phyloP scores from a whole-genome alignment of 2,797 vertebrate genomes.

The Perodicticus potto region DNA sequence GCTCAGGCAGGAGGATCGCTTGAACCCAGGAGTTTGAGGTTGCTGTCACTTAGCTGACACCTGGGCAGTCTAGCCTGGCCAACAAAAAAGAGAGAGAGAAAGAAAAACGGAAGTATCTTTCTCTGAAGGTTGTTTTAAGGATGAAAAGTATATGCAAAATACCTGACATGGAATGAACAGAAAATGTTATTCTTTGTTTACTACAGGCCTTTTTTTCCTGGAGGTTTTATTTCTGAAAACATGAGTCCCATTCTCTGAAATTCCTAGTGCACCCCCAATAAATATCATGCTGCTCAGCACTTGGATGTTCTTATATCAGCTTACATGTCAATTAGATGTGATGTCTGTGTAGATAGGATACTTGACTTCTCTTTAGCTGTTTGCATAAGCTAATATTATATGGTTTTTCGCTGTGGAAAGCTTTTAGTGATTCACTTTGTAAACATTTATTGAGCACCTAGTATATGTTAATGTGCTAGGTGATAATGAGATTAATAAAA shows the following conservation, averaged over 20 bases:
- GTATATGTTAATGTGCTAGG: neutral
- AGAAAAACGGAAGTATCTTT: neutral
- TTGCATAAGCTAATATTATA: neutral
- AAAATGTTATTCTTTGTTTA: slow-evolving; percentile 10
- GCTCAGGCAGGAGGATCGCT: no score
- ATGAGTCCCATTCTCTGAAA: neutral
- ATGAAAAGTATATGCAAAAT: neutral
- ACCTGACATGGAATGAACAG: neutral
- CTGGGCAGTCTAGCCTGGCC: no score
- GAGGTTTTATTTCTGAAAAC: neutral
- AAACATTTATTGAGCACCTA: neutral
- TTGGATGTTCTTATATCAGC: neutral
- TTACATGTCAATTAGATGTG: neutral
- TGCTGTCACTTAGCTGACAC: no score
- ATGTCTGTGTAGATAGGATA: neutral
- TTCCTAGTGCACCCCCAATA: neutral
- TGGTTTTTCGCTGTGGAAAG: neutral
- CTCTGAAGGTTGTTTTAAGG: neutral
- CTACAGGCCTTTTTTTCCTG: neutral
- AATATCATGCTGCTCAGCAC: neutral
- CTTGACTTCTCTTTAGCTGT: neutral
- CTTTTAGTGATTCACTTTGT: slow-evolving; percentile 8
- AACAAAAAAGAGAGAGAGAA: no score
- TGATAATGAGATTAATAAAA: slow-evolving; percentile 19
- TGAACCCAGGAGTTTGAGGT: no score